These are phyloP conservation scores for Alloplasta piceator DNA, from an alignment of 2,888 invertebrate species.

Conservation along the genomic window DNA sequence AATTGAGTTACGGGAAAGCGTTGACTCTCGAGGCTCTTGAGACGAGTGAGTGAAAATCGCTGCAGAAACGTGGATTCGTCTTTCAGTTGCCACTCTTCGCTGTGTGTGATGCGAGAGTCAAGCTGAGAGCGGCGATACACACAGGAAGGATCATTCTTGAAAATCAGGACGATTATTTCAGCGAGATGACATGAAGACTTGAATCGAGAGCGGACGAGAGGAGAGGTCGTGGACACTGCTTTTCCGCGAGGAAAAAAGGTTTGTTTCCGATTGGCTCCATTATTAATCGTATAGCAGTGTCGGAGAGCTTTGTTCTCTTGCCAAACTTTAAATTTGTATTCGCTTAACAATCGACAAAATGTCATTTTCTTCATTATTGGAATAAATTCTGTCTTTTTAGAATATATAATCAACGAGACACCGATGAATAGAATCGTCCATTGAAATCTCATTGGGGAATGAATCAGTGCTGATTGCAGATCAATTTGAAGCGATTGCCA, in stretches of 20 bases:
- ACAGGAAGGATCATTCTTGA: no score
- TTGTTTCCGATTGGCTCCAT: conserved; percentile 35
- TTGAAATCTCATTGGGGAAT: conserved; percentile 25
- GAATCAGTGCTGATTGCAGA: conserved; percentile 54
- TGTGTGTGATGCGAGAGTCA: conserved; percentile 8
- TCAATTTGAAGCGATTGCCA: conserved; percentile 10
- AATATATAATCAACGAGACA: no score
- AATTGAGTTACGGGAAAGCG: conserved; percentile 4
- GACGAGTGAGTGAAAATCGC: conserved; percentile 26
- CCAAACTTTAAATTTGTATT: no score
- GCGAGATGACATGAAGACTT: conserved; percentile 33
- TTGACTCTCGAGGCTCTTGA: not conserved
- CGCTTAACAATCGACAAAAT: no score
- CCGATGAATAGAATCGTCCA: conserved; percentile 15
- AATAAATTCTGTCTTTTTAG: no score
- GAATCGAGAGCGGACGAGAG: conserved; percentile 43
- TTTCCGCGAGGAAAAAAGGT: conserved; percentile 49
- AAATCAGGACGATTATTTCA: not conserved
- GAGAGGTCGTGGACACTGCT: conserved; percentile 25
- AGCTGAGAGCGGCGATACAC: not conserved
- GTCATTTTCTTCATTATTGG: no score
- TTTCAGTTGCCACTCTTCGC: conserved; percentile 5
- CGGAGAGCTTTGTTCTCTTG: no score
- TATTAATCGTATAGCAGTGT: no score
- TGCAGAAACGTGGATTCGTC: no score